phyloP scores from a whole-genome alignment of 1,140 invertebrate species.

The Papilio xuthus region DNA sequence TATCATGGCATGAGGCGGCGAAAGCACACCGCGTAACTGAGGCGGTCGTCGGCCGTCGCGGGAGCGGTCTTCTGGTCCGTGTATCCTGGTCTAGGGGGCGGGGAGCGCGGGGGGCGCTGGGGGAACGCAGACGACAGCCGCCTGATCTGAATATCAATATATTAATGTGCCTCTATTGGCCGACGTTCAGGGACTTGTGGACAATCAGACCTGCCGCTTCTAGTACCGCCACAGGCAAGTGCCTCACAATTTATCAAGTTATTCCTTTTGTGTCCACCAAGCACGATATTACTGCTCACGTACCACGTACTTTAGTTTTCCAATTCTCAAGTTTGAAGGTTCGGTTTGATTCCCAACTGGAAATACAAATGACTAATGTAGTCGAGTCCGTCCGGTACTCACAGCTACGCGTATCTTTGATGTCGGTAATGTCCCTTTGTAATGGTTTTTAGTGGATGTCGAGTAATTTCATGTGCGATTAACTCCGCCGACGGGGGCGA shows the following conservation, averaged over 20 bases:
- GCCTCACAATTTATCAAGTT: neutral
- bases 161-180: neutral
- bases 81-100: conserved; percentile 48
- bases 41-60: conserved; percentile 52
- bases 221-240: neutral
- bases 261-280: neutral
- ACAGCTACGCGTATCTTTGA: conserved; percentile 47
- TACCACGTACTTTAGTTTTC: neutral
- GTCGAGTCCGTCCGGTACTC: neutral
- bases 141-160: conserved; percentile 29
- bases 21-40: conserved; percentile 62
- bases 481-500: conserved; percentile 43
- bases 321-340: neutral
- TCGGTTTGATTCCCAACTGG: neutral
- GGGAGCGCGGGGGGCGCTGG: neutral
- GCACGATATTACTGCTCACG: neutral
- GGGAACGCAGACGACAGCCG: neutral
- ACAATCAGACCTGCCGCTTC: neutral
- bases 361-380: neutral
- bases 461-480: conserved; percentile 69
- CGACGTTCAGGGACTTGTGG: neutral
- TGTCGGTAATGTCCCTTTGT: conserved; percentile 57
- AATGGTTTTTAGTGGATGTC: conserved; percentile 54
- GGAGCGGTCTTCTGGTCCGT: conserved; percentile 65
- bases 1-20: conserved; percentile 32